Conservation (phyloP, 1,140 invertebrate genomes). For the Danaus plexippus region DNA sequence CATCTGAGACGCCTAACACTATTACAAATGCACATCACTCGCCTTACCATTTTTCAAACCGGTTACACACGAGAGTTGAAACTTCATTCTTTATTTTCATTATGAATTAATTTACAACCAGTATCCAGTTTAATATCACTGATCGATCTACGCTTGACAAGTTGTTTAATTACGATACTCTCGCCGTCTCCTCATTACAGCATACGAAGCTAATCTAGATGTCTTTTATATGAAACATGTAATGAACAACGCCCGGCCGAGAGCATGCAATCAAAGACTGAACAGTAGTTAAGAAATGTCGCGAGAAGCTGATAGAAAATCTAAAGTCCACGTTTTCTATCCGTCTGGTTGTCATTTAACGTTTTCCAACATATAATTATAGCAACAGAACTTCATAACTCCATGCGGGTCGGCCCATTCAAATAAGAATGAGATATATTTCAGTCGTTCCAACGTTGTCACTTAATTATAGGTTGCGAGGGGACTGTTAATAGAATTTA, state of each 20-base stretch:
- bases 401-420: conserved; percentile 30
- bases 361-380: conserved; percentile 45
- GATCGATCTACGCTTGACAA: conserved; percentile 52
- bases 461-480: conserved; percentile 53
- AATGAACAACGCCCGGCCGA: conserved; percentile 36
- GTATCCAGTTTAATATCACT: conserved; percentile 36
- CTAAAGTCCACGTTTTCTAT: conserved; percentile 12
- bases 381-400: conserved; percentile 58
- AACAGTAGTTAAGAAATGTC: conserved; percentile 39
- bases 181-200: conserved; percentile 32
- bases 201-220: conserved; percentile 30
- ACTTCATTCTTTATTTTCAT: conserved; percentile 35
- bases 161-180: conserved; percentile 51
- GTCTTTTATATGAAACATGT: conserved; percentile 33
- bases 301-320: conserved; percentile 31
- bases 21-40: conserved; percentile 20
- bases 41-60: conserved; percentile 22
- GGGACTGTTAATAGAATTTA: conserved; percentile 63
- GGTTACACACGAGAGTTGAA: conserved; percentile 17
- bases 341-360: conserved; percentile 28
- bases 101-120: conserved; percentile 29
- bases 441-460: conserved; percentile 45
- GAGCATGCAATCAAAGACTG: conserved; percentile 43
- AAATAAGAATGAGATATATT: conserved; percentile 62
- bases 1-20: conserved; percentile 27